These are phyloP conservation scores for Epinephelus lanceolatus DNA, from an alignment of 2,113 vertebrate species.

Conservation along the genomic window DNA sequence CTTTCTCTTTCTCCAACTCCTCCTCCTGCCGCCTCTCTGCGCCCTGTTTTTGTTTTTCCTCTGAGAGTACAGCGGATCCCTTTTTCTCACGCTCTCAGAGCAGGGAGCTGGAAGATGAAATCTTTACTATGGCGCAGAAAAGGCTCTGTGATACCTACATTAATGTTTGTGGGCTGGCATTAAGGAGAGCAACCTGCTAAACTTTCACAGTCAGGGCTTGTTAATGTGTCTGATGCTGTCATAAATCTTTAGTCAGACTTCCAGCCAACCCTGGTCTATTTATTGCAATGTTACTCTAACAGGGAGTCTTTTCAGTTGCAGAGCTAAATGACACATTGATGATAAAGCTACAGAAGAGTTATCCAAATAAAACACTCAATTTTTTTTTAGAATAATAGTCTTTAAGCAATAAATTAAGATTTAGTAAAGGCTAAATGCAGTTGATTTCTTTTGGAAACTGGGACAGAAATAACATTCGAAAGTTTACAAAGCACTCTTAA, in stretches of 20 bases:
- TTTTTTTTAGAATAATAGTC: not conserved
- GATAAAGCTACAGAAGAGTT: conserved; percentile 12
- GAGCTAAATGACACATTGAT: conserved; percentile 28
- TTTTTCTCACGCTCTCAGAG: conserved; percentile 68
- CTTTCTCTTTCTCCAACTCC: conserved; percentile 11
- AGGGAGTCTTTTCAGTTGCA: not conserved
- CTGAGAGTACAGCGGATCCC: conserved; percentile 24
- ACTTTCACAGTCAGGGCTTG: conserved; percentile 8
- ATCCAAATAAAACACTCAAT: conserved; percentile 52
- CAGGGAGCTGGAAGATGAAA: conserved; percentile 42
- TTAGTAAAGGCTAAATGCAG: conserved; percentile 21
- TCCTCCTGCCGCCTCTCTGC: conserved; percentile 1
- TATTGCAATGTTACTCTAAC: conserved; percentile 38
- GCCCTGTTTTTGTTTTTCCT: conserved; percentile 52
- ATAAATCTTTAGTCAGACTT: conserved; percentile 48
- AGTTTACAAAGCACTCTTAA: conserved; percentile 43
- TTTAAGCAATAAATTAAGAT: conserved; percentile 14
- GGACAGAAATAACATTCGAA: conserved; percentile 51
- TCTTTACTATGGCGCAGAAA: conserved; percentile 58
- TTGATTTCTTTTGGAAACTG: conserved; percentile 39
- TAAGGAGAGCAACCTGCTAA: conserved; percentile 31
- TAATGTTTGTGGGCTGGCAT: conserved; percentile 45
- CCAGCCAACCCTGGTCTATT: conserved; percentile 39
- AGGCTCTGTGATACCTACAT: conserved; percentile 10
- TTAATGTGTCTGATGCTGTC: conserved; percentile 34